phyloP scores from a whole-genome alignment of 2,113 vertebrate genomes.

The Hyperopisus bebe region DNA sequence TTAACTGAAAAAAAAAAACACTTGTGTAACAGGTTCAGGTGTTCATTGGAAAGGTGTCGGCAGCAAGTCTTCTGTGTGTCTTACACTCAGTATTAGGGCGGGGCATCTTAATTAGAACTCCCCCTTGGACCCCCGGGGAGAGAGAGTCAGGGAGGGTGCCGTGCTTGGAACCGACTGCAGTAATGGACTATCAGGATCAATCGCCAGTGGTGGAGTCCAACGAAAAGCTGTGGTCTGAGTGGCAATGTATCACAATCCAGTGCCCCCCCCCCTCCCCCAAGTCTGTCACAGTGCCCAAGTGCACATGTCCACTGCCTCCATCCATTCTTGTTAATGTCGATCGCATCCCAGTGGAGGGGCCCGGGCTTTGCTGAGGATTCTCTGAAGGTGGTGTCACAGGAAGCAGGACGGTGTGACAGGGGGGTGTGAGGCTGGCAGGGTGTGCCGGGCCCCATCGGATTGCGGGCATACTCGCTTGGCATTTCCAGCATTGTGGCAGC shows the following conservation, averaged over 20 bases:
- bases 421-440: background rate
- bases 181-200: slow-evolving; percentile 46
- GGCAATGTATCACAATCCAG: slow-evolving; percentile 43
- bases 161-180: slow-evolving; percentile 21
- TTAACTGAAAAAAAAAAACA: background rate
- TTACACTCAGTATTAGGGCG: background rate
- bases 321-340: background rate
- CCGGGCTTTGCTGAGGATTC: background rate
- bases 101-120: background rate
- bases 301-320: slow-evolving; percentile 9
- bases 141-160: background rate
- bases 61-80: background rate
- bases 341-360: background rate
- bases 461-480: slow-evolving; percentile 51
- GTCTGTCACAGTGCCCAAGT: background rate
- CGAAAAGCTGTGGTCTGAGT: slow-evolving; percentile 38
- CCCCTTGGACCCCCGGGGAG: background rate
- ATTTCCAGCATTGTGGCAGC: slow-evolving; percentile 59
- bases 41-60: background rate
- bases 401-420: background rate
- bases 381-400: background rate
- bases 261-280: background rate
- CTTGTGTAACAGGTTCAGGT: background rate
- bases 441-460: slow-evolving; percentile 45
- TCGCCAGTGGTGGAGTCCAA: slow-evolving; percentile 40